A percentile compares a stretch with the other conserved stretches of the same genome.
Evolutionary conservation across 2,113 vertebrate species (phyloP).

Genomic region (Microcebus tavaratra): DNA sequence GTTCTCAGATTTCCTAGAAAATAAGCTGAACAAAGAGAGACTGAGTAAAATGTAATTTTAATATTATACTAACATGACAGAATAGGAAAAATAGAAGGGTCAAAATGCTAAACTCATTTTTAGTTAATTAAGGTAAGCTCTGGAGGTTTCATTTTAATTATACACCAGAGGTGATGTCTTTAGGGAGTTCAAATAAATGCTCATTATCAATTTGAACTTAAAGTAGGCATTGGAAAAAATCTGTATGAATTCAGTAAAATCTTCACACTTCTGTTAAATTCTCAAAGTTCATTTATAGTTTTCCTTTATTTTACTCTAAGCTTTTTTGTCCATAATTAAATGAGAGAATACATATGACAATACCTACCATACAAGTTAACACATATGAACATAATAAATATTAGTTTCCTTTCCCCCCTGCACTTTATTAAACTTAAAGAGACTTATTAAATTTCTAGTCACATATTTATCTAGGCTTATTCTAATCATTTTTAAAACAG

Average conservation of each 20-base stretch:
- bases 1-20: slow-evolving; percentile 67
- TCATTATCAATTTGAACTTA: slow-evolving; percentile 59
- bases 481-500: slow-evolving; percentile 41
- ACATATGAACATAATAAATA: not conserved
- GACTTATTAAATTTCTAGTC: slow-evolving; percentile 25
- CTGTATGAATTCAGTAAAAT: slow-evolving; percentile 15
- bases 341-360: not conserved
- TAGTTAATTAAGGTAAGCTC: slow-evolving; percentile 52
- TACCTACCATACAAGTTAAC: not conserved
- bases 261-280: not conserved
- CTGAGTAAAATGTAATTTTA: slow-evolving; percentile 54
- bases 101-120: slow-evolving; percentile 41
- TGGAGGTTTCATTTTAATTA: slow-evolving; percentile 59
- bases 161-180: not conserved
- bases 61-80: slow-evolving; percentile 11
- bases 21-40: slow-evolving; percentile 39
- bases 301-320: slow-evolving; percentile 16
- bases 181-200: slow-evolving; percentile 33
- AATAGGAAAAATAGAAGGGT: slow-evolving; percentile 18
- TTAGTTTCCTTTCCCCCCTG: slow-evolving; percentile 25
- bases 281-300: not conserved
- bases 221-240: slow-evolving; percentile 23
- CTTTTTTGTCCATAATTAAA: slow-evolving; percentile 51
- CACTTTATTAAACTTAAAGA: slow-evolving; percentile 42
- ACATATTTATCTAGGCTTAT: slow-evolving; percentile 52